A percentile compares a stretch with the other conserved stretches of the same genome.
Conservation (phyloP, 2,113 vertebrate genomes). For the Myrmecophaga tridactyla region DNA sequence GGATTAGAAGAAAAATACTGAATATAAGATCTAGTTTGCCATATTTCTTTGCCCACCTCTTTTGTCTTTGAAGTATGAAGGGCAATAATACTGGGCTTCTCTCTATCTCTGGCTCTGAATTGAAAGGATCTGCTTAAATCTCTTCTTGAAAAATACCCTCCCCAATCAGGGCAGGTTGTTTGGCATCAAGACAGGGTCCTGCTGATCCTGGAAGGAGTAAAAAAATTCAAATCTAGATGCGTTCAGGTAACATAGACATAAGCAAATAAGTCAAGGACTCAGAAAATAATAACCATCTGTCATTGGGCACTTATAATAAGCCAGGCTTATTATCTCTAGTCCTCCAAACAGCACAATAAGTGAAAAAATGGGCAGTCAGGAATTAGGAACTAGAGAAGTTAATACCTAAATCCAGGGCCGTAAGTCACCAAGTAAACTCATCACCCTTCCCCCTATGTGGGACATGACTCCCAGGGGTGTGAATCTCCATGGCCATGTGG, state of each 20-base stretch:
- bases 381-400: background rate
- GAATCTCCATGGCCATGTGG: too few relatives aligned
- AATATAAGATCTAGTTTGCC: background rate
- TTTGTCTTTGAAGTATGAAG: background rate
- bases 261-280: background rate
- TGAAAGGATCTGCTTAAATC: background rate
- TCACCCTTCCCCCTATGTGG: too few relatives aligned
- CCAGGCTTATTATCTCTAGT: background rate
- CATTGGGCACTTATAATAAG: background rate
- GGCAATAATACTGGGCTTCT: background rate
- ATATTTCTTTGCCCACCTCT: background rate
- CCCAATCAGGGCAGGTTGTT: background rate
- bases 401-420: background rate
- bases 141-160: too few relatives aligned
- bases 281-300: background rate
- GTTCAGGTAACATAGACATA: background rate
- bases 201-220: background rate
- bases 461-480: too few relatives aligned
- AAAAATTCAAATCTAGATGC: background rate
- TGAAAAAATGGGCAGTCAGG: background rate
- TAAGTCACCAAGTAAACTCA: too few relatives aligned
- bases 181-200: background rate
- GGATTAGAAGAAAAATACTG: background rate
- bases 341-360: background rate
- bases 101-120: background rate